A percentile compares a stretch with the other conserved stretches of the same genome.
Conservation (phyloP, 2,797 vertebrate genomes). For the Choloepus didactylus region DNA sequence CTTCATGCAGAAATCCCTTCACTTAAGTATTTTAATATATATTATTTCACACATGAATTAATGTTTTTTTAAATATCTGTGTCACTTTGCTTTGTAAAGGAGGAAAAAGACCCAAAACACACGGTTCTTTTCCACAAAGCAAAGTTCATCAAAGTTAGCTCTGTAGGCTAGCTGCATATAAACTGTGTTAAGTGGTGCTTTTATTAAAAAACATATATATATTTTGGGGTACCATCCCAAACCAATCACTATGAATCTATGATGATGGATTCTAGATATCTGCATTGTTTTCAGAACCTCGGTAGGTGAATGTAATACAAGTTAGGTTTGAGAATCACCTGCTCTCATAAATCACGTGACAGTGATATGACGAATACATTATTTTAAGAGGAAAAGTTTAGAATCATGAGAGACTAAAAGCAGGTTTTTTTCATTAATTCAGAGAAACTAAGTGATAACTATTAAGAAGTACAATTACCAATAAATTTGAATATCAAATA, state of each 20-base stretch:
- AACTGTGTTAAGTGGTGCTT: neutral
- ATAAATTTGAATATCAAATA: neutral
- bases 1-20: neutral
- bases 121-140: neutral
- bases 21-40: neutral
- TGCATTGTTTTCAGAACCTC: neutral
- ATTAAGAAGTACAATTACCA: neutral
- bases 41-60: neutral
- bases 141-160: neutral
- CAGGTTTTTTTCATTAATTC: neutral
- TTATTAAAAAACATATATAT: neutral
- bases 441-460: neutral
- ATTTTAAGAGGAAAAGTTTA: neutral
- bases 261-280: too few species aligned
- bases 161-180: too few species aligned
- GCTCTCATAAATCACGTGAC: neutral
- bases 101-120: neutral
- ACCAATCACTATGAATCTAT: neutral
- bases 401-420: neutral
- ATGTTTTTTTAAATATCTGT: neutral
- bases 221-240: neutral
- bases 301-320: neutral
- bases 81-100: neutral
- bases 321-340: neutral
- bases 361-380: neutral